Evolutionary conservation across 2,888 invertebrate genomes (phyloP).

Genomic region (Caenorhabditis angaria): DNA sequence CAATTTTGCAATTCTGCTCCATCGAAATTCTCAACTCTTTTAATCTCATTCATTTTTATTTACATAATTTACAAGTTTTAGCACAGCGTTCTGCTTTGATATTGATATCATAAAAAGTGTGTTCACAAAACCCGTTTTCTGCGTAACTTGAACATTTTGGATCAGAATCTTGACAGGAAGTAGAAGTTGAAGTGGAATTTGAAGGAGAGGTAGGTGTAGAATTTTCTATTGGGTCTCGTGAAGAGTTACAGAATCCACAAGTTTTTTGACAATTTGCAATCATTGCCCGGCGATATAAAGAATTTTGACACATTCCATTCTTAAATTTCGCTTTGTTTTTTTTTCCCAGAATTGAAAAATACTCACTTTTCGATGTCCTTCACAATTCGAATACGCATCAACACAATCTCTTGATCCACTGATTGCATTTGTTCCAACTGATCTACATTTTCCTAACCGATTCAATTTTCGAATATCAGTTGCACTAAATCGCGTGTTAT

Average conservation of each 20-base stretch:
- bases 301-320: constrained; percentile 43
- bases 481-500: constrained; percentile 54
- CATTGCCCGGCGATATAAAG: constrained; percentile 43
- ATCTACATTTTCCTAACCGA: constrained; percentile 51
- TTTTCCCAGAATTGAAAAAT: not conserved
- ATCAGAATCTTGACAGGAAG: constrained; percentile 11
- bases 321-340: constrained; percentile 13
- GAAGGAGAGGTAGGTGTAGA: not conserved
- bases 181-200: not conserved
- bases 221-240: not conserved
- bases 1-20: constrained; percentile 44
- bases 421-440: constrained; percentile 6
- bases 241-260: constrained; percentile 31
- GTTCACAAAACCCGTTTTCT: constrained; percentile 47
- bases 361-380: constrained; percentile 23
- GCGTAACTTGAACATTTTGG: constrained; percentile 35
- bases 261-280: constrained; percentile 36
- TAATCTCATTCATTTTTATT: constrained; percentile 3
- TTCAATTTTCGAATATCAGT: constrained; percentile 56
- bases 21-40: not conserved
- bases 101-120: constrained; percentile 34
- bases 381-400: constrained; percentile 30
- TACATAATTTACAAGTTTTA: constrained; percentile 47
- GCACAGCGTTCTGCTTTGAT: constrained; percentile 36
- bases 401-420: constrained; percentile 14